These are phyloP conservation scores for Lysiphlebus fabarum DNA, from an alignment of 1,140 invertebrate species.

Conservation along the genomic window DNA sequence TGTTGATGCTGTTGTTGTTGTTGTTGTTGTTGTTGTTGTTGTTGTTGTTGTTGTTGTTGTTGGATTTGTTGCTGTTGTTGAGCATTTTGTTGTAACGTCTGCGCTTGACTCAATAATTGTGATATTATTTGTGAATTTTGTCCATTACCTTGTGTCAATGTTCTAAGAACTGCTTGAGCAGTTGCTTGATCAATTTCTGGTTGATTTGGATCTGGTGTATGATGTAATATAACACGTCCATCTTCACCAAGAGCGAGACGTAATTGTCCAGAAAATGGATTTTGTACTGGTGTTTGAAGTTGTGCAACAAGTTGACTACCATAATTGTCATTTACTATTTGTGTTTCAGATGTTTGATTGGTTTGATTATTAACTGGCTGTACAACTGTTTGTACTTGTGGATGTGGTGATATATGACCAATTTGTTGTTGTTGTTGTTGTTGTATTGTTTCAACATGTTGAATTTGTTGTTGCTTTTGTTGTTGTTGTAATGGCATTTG, in stretches of 20 bases:
- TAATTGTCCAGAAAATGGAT: constrained; percentile 50
- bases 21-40: neutral
- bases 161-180: constrained; percentile 48
- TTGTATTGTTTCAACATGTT: constrained; percentile 17
- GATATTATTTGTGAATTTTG: constrained; percentile 52
- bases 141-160: constrained; percentile 45
- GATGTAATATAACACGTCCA: constrained; percentile 55
- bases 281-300: constrained; percentile 52
- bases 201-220: constrained; percentile 51
- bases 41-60: neutral
- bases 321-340: constrained; percentile 29
- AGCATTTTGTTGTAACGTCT: constrained; percentile 25
- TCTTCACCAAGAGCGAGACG: constrained; percentile 55
- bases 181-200: constrained; percentile 50
- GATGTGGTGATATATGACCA: constrained; percentile 15
- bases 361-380: constrained; percentile 23
- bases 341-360: constrained; percentile 21
- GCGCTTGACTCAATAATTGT: constrained; percentile 45
- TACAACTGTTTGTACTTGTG: constrained; percentile 19
- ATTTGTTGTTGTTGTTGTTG: constrained; percentile 19
- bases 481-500: constrained; percentile 32
- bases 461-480: constrained; percentile 28
- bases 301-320: constrained; percentile 49
- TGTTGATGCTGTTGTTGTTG: neutral
- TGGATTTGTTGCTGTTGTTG: neutral